Conservation (phyloP, 2,797 vertebrate genomes). For the Chromis chromis region DNA sequence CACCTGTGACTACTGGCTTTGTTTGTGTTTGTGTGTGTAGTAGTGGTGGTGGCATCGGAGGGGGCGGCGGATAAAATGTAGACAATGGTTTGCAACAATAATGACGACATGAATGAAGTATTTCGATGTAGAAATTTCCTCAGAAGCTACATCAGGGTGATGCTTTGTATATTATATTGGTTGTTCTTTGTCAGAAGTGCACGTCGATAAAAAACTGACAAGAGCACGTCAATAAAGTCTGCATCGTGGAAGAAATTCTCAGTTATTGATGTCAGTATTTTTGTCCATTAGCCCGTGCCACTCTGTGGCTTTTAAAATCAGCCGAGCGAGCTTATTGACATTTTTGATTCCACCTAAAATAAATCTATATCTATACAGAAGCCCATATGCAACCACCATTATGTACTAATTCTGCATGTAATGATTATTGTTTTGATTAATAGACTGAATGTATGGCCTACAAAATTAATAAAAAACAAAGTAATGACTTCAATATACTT, state of each 20-base stretch:
- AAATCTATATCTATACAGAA: background rate
- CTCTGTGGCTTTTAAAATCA: slow-evolving; percentile 51
- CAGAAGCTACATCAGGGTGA: background rate
- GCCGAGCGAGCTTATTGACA: slow-evolving; percentile 20
- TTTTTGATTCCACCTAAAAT: slow-evolving; percentile 12
- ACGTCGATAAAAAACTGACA: slow-evolving; percentile 15
- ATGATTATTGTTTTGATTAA: background rate
- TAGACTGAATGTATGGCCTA: background rate
- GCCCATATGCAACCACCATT: background rate
- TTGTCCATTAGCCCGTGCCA: slow-evolving; percentile 14
- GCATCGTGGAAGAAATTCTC: background rate
- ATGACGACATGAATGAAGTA: background rate
- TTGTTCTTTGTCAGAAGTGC: background rate
- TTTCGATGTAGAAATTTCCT: background rate
- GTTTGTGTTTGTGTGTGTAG: slow-evolving; percentile 48
- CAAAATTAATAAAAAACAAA: background rate
- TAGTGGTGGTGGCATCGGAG: background rate
- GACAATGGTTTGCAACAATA: background rate
- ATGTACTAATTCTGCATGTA: background rate
- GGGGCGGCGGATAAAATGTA: slow-evolving; percentile 18
- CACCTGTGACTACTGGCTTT: slow-evolving; percentile 55
- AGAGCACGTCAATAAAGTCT: slow-evolving; percentile 37
- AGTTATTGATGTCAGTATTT: slow-evolving; percentile 33
- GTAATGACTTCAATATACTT: no score
- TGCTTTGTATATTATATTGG: no score